Conservation (phyloP, 2,888 invertebrate genomes). For the Meiosimyza decipiens region DNA sequence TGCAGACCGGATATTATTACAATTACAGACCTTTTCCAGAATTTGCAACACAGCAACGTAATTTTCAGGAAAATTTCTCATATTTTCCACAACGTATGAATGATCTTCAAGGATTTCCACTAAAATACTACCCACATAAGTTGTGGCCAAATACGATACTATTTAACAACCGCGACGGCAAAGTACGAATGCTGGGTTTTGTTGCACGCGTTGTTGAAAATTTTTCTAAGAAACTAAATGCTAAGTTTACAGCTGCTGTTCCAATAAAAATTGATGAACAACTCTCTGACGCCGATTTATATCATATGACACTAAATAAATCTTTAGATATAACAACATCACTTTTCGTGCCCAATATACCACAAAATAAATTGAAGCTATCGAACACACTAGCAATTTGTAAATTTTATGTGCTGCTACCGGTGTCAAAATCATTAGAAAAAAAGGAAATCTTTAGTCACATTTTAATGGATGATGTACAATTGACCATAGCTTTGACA, state of each 20-base stretch:
- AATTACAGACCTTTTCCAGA: constrained; percentile 18
- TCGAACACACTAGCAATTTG: too few species aligned
- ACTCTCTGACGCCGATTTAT: background rate
- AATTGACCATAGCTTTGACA: too few species aligned
- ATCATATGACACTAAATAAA: background rate
- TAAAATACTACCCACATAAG: constrained; percentile 38
- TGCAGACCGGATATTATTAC: background rate
- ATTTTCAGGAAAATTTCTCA: background rate
- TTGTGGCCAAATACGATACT: constrained; percentile 46
- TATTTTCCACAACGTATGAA: constrained; percentile 25
- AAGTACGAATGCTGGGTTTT: constrained; percentile 42
- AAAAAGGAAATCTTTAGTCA: too few species aligned
- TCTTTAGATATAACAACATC: constrained; percentile 37
- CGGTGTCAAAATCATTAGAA: too few species aligned
- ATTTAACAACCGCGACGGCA: constrained; percentile 29
- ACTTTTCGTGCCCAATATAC: background rate
- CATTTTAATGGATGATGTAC: too few species aligned
- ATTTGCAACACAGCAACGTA: background rate
- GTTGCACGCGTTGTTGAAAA: constrained; percentile 41
- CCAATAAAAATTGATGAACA: background rate
- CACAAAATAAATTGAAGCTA: constrained; percentile 13
- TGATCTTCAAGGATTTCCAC: constrained; percentile 12
- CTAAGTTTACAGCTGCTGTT: constrained; percentile 31
- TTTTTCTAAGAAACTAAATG: constrained; percentile 47
- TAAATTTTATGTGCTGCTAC: too few species aligned